Percentiles rank a stretch among this genome's conserved stretches.
Conservation (phyloP, 92 coral and sea anemone genomes). For the Parazoanthus swiftii region DNA sequence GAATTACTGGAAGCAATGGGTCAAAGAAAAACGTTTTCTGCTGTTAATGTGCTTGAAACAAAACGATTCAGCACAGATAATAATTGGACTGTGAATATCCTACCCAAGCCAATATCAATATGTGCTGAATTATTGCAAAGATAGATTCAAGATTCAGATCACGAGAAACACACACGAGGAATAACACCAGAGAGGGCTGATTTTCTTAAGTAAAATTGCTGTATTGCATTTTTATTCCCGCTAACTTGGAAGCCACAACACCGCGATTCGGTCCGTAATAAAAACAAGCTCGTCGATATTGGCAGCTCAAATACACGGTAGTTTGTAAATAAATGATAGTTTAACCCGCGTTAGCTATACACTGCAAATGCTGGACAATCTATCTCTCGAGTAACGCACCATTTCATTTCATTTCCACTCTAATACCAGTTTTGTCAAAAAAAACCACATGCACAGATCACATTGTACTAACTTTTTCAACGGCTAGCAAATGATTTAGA, state of each 20-base stretch:
- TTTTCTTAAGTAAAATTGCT: not conserved
- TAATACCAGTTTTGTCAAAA: not conserved
- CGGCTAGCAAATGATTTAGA: not conserved
- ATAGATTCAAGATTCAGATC: not conserved
- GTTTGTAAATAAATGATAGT: conserved; percentile 25
- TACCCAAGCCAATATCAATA: not conserved
- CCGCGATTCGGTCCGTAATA: not conserved
- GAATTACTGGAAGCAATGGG: not conserved
- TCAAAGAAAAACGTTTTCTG: not conserved
- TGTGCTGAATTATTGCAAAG: not conserved
- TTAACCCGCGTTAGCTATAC: not conserved
- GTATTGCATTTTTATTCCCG: not conserved
- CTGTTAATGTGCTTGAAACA: not conserved
- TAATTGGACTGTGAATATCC: not conserved
- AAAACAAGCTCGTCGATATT: not conserved
- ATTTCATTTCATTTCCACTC: not conserved
- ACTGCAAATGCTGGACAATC: not conserved
- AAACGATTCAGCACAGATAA: not conserved
- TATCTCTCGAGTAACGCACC: not conserved
- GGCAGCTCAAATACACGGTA: not conserved
- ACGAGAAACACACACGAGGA: not conserved
- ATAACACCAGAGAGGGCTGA: not conserved
- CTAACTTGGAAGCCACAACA: not conserved
- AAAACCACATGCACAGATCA: not conserved
- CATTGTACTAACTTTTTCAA: not conserved